These are phyloP conservation scores for Odontomyia ornata DNA, from an alignment of 2,888 invertebrate species.

Conservation along the genomic window DNA sequence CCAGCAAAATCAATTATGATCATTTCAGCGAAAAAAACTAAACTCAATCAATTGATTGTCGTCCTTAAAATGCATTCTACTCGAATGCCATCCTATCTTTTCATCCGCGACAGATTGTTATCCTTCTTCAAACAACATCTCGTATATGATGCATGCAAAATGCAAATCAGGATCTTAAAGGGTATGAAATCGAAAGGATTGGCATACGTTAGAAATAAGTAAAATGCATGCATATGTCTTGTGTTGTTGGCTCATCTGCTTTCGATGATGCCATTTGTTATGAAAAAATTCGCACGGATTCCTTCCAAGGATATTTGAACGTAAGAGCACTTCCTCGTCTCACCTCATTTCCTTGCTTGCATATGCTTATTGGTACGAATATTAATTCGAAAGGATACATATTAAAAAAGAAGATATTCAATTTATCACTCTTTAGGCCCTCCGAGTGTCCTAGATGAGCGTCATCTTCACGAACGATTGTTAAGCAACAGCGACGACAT, in stretches of 20 bases:
- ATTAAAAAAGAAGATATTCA: conserved; percentile 47
- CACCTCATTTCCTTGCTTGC: background rate
- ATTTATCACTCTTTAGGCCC: conserved; percentile 48
- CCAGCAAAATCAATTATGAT: conserved; percentile 15
- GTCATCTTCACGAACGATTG: conserved; percentile 46
- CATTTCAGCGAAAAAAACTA: background rate
- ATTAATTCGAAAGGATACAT: conserved; percentile 48
- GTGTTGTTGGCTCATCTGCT: conserved; percentile 35
- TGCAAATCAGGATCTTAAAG: conserved; percentile 49
- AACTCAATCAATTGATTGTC: conserved; percentile 46
- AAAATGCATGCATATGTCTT: conserved; percentile 4
- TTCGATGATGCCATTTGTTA: conserved; percentile 8
- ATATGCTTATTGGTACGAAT: conserved; percentile 44
- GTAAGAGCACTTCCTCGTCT: conserved; percentile 20
- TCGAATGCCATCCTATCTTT: conserved; percentile 21
- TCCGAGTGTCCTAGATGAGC: conserved; percentile 45
- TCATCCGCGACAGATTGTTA: conserved; percentile 25
- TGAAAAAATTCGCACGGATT: conserved; percentile 49
- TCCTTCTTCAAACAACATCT: conserved; percentile 25
- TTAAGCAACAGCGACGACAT: conserved; percentile 30
- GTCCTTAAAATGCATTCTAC: conserved; percentile 45
- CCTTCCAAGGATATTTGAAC: background rate
- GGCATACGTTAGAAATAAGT: conserved; percentile 34
- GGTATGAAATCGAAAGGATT: conserved; percentile 46
- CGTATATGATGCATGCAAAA: conserved; percentile 48